These are phyloP conservation scores for Phania funesta DNA, from an alignment of 2,888 invertebrate genomes.

Conservation along the genomic window DNA sequence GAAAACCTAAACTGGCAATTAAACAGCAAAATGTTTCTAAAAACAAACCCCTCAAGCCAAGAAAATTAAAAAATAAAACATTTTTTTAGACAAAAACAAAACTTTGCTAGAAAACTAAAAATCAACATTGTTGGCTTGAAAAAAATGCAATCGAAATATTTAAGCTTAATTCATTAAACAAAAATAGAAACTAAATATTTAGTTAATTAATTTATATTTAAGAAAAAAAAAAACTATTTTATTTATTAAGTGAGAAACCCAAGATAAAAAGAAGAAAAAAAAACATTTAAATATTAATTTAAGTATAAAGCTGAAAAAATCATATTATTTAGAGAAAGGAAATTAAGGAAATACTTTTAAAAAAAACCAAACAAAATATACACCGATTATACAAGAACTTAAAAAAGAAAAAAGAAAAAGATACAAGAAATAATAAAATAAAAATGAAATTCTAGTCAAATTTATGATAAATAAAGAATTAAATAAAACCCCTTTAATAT, in stretches of 20 bases:
- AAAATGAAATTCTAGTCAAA: conserved; percentile 61
- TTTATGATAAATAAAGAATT: conserved; percentile 44
- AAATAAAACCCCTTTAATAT: neutral
- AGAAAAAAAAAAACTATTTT: conserved; percentile 28
- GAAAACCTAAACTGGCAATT: conserved; percentile 39
- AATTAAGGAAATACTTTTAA: conserved; percentile 5
- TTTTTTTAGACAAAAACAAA: conserved; percentile 36
- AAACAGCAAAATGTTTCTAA: conserved; percentile 53
- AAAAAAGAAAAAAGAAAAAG: conserved; percentile 26
- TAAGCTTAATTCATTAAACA: conserved; percentile 51
- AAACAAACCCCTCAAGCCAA: conserved; percentile 45
- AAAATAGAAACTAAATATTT: conserved; percentile 44
- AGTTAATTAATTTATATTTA: conserved; percentile 60
- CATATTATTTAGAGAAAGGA: conserved; percentile 40
- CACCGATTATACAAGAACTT: conserved; percentile 62
- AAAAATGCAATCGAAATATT: conserved; percentile 72
- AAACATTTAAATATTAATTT: conserved; percentile 42
- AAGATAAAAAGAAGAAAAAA: conserved; percentile 45
- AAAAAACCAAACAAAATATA: conserved; percentile 56
- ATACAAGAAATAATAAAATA: too few species aligned
- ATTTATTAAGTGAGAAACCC: conserved; percentile 51
- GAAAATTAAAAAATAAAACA: conserved; percentile 50
- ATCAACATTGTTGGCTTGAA: conserved; percentile 32
- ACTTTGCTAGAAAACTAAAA: conserved; percentile 3
- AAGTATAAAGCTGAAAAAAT: conserved; percentile 40